Evolutionary conservation across 2,888 invertebrate genomes (phyloP).

Genomic region (Chydorus sphaericus): DNA sequence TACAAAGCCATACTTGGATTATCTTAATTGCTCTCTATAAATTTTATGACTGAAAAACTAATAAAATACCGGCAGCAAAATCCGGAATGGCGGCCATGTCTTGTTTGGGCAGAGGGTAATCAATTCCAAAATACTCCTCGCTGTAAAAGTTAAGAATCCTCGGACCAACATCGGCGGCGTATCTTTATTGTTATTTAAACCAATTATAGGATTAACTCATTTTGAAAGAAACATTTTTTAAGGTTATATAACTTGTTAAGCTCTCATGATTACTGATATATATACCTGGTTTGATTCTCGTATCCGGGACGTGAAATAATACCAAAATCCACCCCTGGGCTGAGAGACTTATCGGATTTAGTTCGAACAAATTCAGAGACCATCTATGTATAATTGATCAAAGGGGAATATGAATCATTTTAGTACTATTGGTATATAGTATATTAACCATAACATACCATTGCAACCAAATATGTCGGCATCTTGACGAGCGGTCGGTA

Average conservation of each 20-base stretch:
- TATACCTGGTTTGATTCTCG: not conserved
- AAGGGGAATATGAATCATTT: no score
- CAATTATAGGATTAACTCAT: slow-evolving; percentile 22
- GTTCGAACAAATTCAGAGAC: not conserved
- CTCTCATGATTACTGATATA: no score
- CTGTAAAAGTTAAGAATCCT: slow-evolving; percentile 32
- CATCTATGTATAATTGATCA: no score
- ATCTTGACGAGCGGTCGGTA: slow-evolving; percentile 27
- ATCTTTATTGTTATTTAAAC: not conserved
- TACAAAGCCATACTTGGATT: not conserved
- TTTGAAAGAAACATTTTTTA: slow-evolving; percentile 15
- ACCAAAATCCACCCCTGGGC: slow-evolving; percentile 17
- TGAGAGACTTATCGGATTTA: not conserved
- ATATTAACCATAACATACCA: slow-evolving; percentile 35
- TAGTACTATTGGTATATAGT: no score
- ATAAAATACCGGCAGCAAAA: slow-evolving; percentile 26
- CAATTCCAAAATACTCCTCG: slow-evolving; percentile 16
- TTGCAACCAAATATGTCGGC: slow-evolving; percentile 40
- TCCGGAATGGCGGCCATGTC: slow-evolving; percentile 17
- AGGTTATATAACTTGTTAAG: not conserved
- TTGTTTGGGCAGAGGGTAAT: slow-evolving; percentile 16
- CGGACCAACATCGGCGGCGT: slow-evolving; percentile 40
- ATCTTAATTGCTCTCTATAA: not conserved
- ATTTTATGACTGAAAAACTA: not conserved
- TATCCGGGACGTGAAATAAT: not conserved